Conservation (phyloP, 2,888 invertebrate species). For the Macrosoma leucophasiata region DNA sequence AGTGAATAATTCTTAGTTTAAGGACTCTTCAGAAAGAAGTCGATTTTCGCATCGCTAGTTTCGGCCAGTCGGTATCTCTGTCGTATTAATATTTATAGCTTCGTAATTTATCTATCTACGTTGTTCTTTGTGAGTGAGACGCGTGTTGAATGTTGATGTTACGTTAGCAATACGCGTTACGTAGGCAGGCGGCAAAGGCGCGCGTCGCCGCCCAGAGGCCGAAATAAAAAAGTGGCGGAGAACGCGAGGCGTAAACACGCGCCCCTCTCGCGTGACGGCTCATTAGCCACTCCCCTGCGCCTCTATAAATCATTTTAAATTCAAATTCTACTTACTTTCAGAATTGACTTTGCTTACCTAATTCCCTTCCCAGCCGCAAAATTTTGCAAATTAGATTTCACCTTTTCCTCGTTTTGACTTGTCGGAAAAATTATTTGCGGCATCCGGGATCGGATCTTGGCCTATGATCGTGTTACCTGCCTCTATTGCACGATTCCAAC, state of each 20-base stretch:
- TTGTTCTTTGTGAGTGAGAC: too few relatives aligned
- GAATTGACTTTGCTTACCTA: conserved; percentile 71
- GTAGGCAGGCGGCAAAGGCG: conserved; percentile 29
- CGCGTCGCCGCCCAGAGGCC: conserved; percentile 49
- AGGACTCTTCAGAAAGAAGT: conserved; percentile 34
- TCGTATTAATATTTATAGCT: conserved; percentile 7
- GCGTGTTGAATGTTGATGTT: too few relatives aligned
- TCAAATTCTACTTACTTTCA: conserved; percentile 72
- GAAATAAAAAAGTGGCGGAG: conserved; percentile 49
- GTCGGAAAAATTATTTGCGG: conserved; percentile 52
- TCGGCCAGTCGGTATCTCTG: not conserved
- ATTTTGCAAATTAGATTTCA: conserved; percentile 69
- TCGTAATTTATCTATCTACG: not conserved
- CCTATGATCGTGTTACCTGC: conserved; percentile 40
- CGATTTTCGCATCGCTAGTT: conserved; percentile 23
- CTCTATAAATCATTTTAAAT: conserved; percentile 75
- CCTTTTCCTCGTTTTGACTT: conserved; percentile 47
- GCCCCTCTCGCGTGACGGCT: conserved; percentile 72
- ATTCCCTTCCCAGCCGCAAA: conserved; percentile 64
- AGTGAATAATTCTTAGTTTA: conserved; percentile 61
- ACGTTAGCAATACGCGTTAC: conserved; percentile 37
- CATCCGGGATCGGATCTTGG: conserved; percentile 46
- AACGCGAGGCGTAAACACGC: conserved; percentile 61
- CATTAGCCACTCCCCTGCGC: conserved; percentile 72
- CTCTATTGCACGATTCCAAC: conserved; percentile 35